A percentile compares a stretch with the other conserved stretches of the same genome.
Evolutionary conservation across 2,113 vertebrate genomes (phyloP).

Genomic region (Esox niger): DNA sequence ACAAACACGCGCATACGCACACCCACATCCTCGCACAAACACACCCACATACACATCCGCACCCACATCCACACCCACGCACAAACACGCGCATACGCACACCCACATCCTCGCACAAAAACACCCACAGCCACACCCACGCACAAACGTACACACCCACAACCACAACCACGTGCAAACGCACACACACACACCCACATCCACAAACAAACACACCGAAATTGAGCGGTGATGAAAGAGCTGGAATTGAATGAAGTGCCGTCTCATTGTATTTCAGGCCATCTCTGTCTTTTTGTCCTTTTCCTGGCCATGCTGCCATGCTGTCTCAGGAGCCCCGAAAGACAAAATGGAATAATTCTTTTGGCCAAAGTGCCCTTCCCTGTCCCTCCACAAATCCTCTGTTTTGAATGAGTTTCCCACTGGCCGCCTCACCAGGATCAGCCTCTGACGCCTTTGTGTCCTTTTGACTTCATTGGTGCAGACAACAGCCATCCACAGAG

Average conservation of each 20-base stretch:
- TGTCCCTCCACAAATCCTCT: conserved; percentile 15
- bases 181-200: too few relatives aligned
- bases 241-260: conserved; percentile 12
- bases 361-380: not conserved
- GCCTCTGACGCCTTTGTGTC: not conserved
- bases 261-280: not conserved
- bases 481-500: not conserved
- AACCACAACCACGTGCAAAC: too few relatives aligned
- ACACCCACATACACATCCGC: too few relatives aligned
- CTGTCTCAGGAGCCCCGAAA: not conserved
- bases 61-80: too few relatives aligned
- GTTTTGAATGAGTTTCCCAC: conserved; percentile 8
- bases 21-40: too few relatives aligned
- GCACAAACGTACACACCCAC: too few relatives aligned
- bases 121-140: too few relatives aligned
- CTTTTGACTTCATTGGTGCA: conserved; percentile 6
- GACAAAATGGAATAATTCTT: not conserved
- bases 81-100: too few relatives aligned
- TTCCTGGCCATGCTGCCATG: not conserved
- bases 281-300: conserved; percentile 3
- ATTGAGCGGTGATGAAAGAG: conserved; percentile 8
- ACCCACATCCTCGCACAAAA: too few relatives aligned
- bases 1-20: too few relatives aligned
- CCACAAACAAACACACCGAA: conserved; percentile 1
- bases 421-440: not conserved